phyloP scores from a whole-genome alignment of 2,113 vertebrate genomes.

The Mustelus asterias region DNA sequence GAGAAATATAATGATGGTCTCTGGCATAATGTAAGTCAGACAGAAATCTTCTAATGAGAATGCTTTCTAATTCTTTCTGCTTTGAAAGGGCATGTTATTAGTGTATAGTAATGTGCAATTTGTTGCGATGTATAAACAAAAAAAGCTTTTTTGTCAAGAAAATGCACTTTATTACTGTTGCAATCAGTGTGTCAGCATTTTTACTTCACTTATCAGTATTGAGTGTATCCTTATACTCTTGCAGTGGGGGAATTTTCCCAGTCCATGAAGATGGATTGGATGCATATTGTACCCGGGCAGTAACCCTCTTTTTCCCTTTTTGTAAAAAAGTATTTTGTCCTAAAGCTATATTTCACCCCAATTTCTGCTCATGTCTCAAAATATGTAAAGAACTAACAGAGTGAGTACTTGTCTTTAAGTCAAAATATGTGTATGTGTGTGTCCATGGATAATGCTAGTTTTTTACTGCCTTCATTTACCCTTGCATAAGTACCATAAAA shows the following conservation, averaged over 20 bases:
- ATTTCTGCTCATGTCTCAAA: not conserved
- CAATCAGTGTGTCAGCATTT: not conserved
- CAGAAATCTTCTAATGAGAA: not conserved
- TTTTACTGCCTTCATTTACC: not conserved
- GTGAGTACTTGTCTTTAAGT: not conserved
- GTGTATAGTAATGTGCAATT: not conserved
- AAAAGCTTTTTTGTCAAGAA: not conserved
- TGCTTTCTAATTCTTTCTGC: not conserved
- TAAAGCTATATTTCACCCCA: not conserved
- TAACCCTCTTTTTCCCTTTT: not conserved
- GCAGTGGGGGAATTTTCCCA: not conserved
- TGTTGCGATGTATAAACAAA: not conserved
- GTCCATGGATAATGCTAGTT: not conserved
- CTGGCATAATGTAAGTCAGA: slow-evolving; percentile 81
- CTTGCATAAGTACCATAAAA: not conserved
- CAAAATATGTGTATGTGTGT: not conserved
- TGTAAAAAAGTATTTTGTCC: not conserved
- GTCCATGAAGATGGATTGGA: not conserved
- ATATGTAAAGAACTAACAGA: not conserved
- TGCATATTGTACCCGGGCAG: not conserved
- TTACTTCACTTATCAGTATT: not conserved
- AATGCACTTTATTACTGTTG: not conserved
- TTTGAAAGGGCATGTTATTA: not conserved
- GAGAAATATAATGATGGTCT: slow-evolving; percentile 77
- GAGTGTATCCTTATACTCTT: not conserved